A percentile compares a stretch with the other conserved stretches of the same genome.
Conservation (phyloP, 1,140 invertebrate species). For the Conus ventricosus region DNA sequence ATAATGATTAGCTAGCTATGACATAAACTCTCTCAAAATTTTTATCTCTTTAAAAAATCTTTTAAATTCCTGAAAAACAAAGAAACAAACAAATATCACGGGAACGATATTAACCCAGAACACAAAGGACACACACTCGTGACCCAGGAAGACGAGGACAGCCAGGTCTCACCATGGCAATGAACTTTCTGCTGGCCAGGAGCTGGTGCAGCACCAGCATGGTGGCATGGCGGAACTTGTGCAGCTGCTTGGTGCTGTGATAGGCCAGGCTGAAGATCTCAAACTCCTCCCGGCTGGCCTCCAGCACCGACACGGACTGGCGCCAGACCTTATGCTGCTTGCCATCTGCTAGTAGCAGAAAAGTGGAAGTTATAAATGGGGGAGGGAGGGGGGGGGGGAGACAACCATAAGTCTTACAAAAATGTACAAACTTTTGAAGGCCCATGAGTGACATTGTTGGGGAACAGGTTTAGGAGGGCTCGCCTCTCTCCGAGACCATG, state of each 20-base stretch:
- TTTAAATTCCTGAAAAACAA: too few species aligned
- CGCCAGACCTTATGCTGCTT: neutral
- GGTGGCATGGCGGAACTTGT: slow-evolving; percentile 87
- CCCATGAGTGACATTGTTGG: too few species aligned
- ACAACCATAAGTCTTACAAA: neutral
- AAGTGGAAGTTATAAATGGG: neutral
- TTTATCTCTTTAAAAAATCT: too few species aligned
- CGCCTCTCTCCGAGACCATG: too few species aligned
- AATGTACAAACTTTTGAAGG: too few species aligned
- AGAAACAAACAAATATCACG: too few species aligned
- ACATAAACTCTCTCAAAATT: too few species aligned
- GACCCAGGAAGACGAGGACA: too few species aligned
- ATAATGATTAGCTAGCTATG: too few species aligned
- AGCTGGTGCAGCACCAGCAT: slow-evolving; percentile 83
- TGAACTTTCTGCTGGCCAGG: slow-evolving; percentile 81
- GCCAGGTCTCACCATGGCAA: slow-evolving; percentile 77
- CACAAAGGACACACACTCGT: too few species aligned
- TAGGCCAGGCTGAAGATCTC: slow-evolving; percentile 81
- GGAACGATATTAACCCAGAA: too few species aligned
- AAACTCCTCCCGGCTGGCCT: slow-evolving; percentile 54
- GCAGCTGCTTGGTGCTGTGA: slow-evolving; percentile 83
- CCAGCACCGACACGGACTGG: slow-evolving; percentile 49
- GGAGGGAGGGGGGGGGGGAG: neutral
- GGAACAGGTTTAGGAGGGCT: too few species aligned
- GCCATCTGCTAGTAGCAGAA: neutral